Conservation (phyloP, 2,888 invertebrate species). For the Dicranocentrus wangi region DNA sequence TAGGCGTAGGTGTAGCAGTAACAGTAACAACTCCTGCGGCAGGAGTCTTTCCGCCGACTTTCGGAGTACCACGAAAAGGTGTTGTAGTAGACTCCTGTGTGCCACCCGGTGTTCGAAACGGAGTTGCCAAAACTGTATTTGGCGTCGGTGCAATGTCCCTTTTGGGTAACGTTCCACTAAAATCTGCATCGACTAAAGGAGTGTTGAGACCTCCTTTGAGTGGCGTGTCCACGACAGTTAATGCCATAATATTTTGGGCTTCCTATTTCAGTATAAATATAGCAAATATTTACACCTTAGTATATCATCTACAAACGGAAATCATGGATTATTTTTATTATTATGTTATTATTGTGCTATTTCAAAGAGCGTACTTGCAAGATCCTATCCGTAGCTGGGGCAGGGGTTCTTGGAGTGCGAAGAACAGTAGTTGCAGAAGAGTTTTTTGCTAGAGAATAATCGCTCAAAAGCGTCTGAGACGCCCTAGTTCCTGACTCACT, state of each 20-base stretch:
- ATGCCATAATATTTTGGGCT: slow-evolving; percentile 98
- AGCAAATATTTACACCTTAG: too few species aligned
- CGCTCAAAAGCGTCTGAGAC: slow-evolving; percentile 90
- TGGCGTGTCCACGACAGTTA: slow-evolving; percentile 98
- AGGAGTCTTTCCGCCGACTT: slow-evolving; percentile 76
- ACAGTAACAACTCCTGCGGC: slow-evolving; percentile 80
- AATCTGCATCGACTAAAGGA: slow-evolving; percentile 91
- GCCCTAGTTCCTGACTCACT: slow-evolving; percentile 84
- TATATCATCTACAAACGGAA: too few species aligned
- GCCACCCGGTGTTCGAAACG: slow-evolving; percentile 79
- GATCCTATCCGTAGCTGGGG: slow-evolving; percentile 85
- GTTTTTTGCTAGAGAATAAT: slow-evolving; percentile 88
- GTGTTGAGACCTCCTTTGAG: slow-evolving; percentile 96
- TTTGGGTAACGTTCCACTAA: slow-evolving; percentile 87
- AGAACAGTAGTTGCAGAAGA: slow-evolving; percentile 78
- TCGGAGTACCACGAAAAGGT: slow-evolving; percentile 56
- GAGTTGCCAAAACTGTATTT: slow-evolving; percentile 91
- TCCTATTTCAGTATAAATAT: slow-evolving; percentile 81
- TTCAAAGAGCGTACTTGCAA: slow-evolving; percentile 76
- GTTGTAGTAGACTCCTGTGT: slow-evolving; percentile 61
- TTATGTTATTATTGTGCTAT: too few species aligned
- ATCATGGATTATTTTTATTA: too few species aligned
- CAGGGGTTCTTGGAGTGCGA: slow-evolving; percentile 87
- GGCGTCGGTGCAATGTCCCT: slow-evolving; percentile 83
- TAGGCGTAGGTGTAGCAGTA: slow-evolving; percentile 87